Base-by-base conservation (phyloP, 2,888 invertebrate genomes). In the Cyaniris semiargus region DNA sequence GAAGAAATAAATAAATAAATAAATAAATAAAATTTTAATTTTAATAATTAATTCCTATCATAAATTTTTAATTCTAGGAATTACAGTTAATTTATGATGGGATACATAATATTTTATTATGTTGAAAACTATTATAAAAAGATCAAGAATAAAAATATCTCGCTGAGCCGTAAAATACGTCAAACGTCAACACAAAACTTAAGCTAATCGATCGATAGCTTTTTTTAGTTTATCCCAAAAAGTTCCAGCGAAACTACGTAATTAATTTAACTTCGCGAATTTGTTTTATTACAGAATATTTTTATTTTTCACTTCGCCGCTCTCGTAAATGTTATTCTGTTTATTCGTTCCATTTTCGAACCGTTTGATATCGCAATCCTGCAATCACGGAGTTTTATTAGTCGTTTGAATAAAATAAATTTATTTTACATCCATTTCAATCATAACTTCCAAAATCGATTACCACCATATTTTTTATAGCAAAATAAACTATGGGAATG, bases 351-450 rank as follows among this genome's bases (percentile, higher is more conserved):
- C 8, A 38, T 71, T 71, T 38, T 71, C 34, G 38, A 71, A n/a
- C 38, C 71, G 38, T 71, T 71, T 21, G 21, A 71, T 38, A 34
- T 38, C n/a, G 71, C 71, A 71, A 66, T 66, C 66, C 71, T 10
- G 71, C n/a, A 71, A 71, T 70, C 70, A 34, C 38, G 8, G 34
- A 38, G 71, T 38, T 38, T 71, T 71, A 71, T 71, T 71, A 71
- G 71, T 38, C 38, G 38, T 71, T 71, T 8, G n/a, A 71, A 71
- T 38, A 71, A 38, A 71, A 71, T 38, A 71, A 38, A 71, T 71
- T 71, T 38, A 71, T 71, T 71, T 38, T 71, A 71, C 71, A 71
- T 71, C 38, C 71, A 21, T 71, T 71, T 71, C 71, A 71, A 38
- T 38, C 34, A 21, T 71, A 71, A 71, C 71, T 71, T 71, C 38